A percentile compares a stretch with the other conserved stretches of the same genome.
Evolutionary conservation across 2,113 vertebrate species (phyloP).

Genomic region (Eulemur macaco): DNA sequence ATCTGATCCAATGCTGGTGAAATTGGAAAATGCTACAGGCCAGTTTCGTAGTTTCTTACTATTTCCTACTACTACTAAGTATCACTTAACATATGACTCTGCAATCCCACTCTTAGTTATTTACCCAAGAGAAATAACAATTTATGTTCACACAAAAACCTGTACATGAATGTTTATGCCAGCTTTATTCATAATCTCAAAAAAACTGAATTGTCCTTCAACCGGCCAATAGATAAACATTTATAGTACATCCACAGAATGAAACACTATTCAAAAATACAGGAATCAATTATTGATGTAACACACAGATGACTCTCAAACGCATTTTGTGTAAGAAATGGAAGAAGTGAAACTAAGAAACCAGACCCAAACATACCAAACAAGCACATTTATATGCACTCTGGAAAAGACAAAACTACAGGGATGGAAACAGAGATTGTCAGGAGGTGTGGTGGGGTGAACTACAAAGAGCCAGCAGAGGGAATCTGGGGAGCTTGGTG

Average conservation of each 20-base stretch:
- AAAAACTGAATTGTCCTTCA: neutral
- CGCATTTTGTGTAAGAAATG: neutral
- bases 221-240: neutral
- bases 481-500: neutral
- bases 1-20: neutral
- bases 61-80: neutral
- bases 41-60: neutral
- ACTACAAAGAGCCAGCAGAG: neutral
- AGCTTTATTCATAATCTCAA: neutral
- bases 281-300: neutral
- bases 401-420: neutral
- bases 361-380: neutral
- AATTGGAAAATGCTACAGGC: neutral
- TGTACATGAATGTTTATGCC: neutral
- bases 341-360: neutral
- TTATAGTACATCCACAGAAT: neutral
- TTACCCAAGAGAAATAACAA: conserved; percentile 27
- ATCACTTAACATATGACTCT: neutral
- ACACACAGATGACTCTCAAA: neutral
- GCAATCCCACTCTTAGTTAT: neutral
- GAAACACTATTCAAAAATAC: neutral
- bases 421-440: neutral
- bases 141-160: neutral
- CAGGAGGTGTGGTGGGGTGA: neutral
- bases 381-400: neutral